These are phyloP conservation scores for Subacronicta megacephala DNA, from an alignment of 2,888 invertebrate genomes.

Conservation along the genomic window DNA sequence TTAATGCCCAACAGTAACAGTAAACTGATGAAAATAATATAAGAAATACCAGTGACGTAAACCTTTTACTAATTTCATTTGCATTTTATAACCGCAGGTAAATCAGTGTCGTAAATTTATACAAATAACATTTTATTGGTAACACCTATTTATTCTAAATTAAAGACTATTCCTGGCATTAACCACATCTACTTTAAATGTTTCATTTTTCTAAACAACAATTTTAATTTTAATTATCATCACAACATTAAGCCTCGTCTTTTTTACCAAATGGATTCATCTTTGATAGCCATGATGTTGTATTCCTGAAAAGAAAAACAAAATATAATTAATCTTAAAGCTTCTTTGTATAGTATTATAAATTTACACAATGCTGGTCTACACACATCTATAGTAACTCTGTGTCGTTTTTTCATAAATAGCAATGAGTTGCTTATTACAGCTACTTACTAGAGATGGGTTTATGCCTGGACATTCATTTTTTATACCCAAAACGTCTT, in stretches of 20 bases:
- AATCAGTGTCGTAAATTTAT: constrained; percentile 3
- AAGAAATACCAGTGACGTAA: not conserved
- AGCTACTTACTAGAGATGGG: no score
- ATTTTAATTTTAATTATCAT: constrained; percentile 58
- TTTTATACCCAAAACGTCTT: no score
- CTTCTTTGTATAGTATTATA: no score
- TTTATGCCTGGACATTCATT: no score
- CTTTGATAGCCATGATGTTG: constrained; percentile 92
- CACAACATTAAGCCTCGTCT: constrained; percentile 86
- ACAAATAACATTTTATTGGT: constrained; percentile 27
- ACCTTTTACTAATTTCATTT: constrained; percentile 8
- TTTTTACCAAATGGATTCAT: constrained; percentile 94
- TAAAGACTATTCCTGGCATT: constrained; percentile 51
- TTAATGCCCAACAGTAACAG: no score
- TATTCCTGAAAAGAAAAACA: constrained; percentile 70
- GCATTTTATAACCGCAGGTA: constrained; percentile 1
- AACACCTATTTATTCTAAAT: constrained; percentile 54
- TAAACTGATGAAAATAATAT: not conserved
- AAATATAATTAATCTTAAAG: not conserved
- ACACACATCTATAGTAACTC: no score
- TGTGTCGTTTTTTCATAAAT: no score
- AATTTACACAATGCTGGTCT: no score
- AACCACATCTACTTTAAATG: constrained; percentile 76
- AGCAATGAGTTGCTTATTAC: no score
- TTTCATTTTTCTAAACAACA: constrained; percentile 77